Base-by-base conservation (phyloP, 2,888 invertebrate genomes). In the Apodemia duryi region DNA sequence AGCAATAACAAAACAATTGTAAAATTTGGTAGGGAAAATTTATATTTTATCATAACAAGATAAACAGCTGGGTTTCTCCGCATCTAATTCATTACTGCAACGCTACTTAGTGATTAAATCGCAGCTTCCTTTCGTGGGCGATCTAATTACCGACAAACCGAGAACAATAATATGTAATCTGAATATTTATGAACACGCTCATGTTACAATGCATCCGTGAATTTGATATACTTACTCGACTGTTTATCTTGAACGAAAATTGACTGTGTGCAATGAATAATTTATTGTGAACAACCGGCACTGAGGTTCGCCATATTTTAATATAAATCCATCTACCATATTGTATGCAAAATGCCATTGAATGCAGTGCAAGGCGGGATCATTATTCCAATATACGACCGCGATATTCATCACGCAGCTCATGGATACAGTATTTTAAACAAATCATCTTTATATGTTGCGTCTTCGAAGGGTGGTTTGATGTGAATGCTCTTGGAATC, bases 341-440 rank as follows among this genome's bases (percentile, higher is more conserved):
- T 91, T 91, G 91, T 91, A 91, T 91, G 91, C 91, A 91, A 91
- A 91, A 91, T 89, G 83, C 87, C 86, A 91, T 91, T 91, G 90
- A 91, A 91, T 88, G 84, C 91, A 82, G 88, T 87, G 86, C 88
- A 86, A 85, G 87, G 77, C 84, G 78, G 90, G 86, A 90, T 91
- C 90, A 90, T 91, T 91, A 91, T 91, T 88, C 88, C 85, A 86
- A 87, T 87, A 86, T 83, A 81, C 84, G 86, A 83, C 82, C 80
- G 85, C 80, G 91, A 91, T 91, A 90, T 91, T 87, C 90, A 91
- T 91, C 91, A 90, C 83, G 78, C 75, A 72, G 78, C 74, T 78
- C 79, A 81, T 81, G 81, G 84, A 81, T 84, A 84, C 84, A 79
- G 86, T 77, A 85, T 90, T 90, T 90, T 88, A 89, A 88, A 90